Evolutionary conservation across 2,113 vertebrate species (phyloP), one percentile per base, ranked within the genome.

Genomic region (Hemiprocne comata): DNA sequence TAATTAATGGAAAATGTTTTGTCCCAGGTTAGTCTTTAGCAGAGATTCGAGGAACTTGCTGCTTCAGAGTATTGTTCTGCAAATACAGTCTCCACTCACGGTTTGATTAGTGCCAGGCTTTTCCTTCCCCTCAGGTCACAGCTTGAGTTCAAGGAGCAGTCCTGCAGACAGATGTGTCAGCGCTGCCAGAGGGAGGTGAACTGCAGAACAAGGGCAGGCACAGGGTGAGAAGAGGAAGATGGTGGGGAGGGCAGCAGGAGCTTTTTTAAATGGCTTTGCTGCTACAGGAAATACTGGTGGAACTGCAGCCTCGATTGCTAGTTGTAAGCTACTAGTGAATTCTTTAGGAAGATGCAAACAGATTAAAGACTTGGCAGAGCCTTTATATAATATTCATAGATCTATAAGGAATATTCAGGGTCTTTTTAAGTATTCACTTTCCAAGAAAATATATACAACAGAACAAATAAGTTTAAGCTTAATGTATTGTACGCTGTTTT

Each of bases 141-240:
- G 60, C 42, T 10, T 18, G 28, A 50, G 67, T 34, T 44, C 14
- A 21, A 2, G 1, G 28, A 6, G 15, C 40, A 4, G 67, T 8
- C 46, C 53, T 73, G 61, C 28, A 13, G 17, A 46, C 44, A 46
- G 44, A 11, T 38, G 2, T 2, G 34, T 17, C 17, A 2, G 29
- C 6, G 0, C 55, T 13, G 71, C 69, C 3, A 46, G 42, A 2
- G 0, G 7, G 54, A 23, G 87, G 44, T 9, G 69, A 66, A 2
- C 57, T 48, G 55, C 29, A 19, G n/a, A 51, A 28, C 50, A 17
- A 10, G 64, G 64, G 58, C 48, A 10, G 0, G 1, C 1, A 1
- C 10, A 7, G 42, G 24, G 19, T 13, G 34, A 10, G 4, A 10
- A 7, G 51, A n/a, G 28, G 57, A 36, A 1, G 62, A 4, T 10